Evolutionary conservation across 1,140 invertebrate species (phyloP).

Genomic region (Tetramorium parvispinum): DNA sequence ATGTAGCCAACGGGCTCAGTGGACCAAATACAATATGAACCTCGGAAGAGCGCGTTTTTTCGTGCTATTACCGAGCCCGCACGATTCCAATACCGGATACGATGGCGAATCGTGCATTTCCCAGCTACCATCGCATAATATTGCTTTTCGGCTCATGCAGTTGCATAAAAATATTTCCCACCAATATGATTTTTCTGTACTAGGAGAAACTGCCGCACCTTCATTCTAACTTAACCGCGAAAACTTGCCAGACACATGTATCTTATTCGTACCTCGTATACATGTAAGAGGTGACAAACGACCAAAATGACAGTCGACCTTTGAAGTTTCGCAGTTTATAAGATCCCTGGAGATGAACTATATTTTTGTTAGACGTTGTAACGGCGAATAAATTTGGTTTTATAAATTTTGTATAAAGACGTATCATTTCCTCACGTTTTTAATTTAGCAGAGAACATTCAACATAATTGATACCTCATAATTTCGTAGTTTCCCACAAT

Average conservation of each 20-base stretch:
- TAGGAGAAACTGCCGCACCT: neutral
- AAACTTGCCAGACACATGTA: conserved; percentile 43
- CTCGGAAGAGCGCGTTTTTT: neutral
- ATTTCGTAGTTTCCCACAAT: neutral
- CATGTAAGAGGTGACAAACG: conserved; percentile 18
- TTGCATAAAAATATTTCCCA: neutral
- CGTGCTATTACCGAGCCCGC: neutral
- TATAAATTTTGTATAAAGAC: conserved; percentile 11
- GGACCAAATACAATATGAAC: conserved; percentile 48
- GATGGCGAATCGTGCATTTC: conserved; percentile 3
- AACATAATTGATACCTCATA: neutral
- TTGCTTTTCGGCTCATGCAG: neutral
- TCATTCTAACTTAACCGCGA: conserved; percentile 12
- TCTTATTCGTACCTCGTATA: conserved; percentile 30
- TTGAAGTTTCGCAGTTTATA: conserved; percentile 47
- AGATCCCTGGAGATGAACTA: conserved; percentile 1
- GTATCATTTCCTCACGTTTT: neutral
- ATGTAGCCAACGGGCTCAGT: conserved; percentile 28
- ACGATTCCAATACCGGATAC: conserved; percentile 31
- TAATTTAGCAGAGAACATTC: neutral
- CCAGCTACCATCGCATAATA: conserved; percentile 11
- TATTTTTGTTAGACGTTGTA: neutral
- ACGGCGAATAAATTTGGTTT: neutral
- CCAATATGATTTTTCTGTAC: conserved; percentile 7
- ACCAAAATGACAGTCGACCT: conserved; percentile 35